Percentiles rank a stretch among this genome's conserved stretches.
Evolutionary conservation across 2,113 vertebrate genomes (phyloP).

Genomic region (Notothenia rossii): DNA sequence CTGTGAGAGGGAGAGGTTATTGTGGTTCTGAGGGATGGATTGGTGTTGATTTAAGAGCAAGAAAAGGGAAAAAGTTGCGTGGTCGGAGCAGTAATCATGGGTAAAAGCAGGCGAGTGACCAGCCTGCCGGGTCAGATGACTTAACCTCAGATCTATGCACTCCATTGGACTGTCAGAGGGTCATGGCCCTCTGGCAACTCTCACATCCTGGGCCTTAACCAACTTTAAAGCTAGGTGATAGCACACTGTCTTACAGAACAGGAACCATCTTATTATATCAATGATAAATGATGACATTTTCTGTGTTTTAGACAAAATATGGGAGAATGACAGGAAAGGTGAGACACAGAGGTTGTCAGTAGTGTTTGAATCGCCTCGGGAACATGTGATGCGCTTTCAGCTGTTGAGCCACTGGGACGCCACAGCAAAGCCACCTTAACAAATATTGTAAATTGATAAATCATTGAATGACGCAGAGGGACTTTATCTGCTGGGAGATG

Average conservation of each 20-base stretch:
- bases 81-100: constrained; percentile 80
- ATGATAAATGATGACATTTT: constrained; percentile 7
- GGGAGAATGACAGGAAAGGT: background rate
- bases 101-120: constrained; percentile 64
- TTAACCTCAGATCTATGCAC: constrained; percentile 87
- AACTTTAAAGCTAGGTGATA: constrained; percentile 41
- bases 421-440: constrained; percentile 80
- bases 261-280: constrained; percentile 6
- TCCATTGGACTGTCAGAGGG: constrained; percentile 76
- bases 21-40: constrained; percentile 53
- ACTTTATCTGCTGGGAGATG: constrained; percentile 83
- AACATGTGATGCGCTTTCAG: constrained; percentile 17
- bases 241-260: background rate
- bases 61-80: constrained; percentile 74
- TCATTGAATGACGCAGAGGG: constrained; percentile 84
- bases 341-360: constrained; percentile 3
- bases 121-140: constrained; percentile 79
- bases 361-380: background rate
- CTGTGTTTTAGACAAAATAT: constrained; percentile 9
- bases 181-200: constrained; percentile 71
- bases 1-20: constrained; percentile 34
- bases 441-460: constrained; percentile 90
- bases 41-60: constrained; percentile 60
- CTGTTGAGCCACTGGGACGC: constrained; percentile 59
- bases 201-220: constrained; percentile 47